Conservation (phyloP, 1,140 invertebrate species). For the Agrypnia vestita region DNA sequence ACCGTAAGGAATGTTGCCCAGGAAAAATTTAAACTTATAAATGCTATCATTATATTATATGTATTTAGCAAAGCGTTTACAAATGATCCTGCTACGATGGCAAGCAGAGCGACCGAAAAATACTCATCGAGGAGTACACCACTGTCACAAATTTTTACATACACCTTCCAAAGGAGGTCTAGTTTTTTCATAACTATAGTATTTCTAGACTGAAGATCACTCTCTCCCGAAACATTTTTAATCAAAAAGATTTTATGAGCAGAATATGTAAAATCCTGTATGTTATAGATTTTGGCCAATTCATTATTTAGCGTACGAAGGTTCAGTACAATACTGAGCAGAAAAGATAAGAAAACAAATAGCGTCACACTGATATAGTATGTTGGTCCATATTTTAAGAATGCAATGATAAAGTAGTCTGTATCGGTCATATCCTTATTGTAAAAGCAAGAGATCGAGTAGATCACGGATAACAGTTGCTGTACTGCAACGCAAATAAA, state of each 20-base stretch:
- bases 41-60: neutral
- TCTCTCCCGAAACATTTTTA: neutral
- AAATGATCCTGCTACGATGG: neutral
- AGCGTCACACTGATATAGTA: neutral
- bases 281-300: neutral
- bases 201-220: neutral
- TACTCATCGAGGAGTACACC: neutral
- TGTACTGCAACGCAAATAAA: neutral
- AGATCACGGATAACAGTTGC: neutral
- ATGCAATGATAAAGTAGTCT: neutral
- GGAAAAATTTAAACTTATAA: neutral
- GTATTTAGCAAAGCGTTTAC: neutral
- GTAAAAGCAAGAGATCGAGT: neutral
- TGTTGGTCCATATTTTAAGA: slow-evolving; percentile 3
- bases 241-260: neutral
- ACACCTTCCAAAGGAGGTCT: slow-evolving; percentile 1
- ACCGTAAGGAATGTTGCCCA: neutral
- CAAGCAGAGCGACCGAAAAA: neutral
- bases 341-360: neutral
- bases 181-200: neutral
- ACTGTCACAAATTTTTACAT: slow-evolving; percentile 3
- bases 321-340: neutral
- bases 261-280: no score
- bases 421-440: neutral
- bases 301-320: neutral